A percentile compares a stretch with the other conserved stretches of the same genome.
Evolutionary conservation across 2,113 vertebrate genomes (phyloP).

Genomic region (Pterophyllum scalare): DNA sequence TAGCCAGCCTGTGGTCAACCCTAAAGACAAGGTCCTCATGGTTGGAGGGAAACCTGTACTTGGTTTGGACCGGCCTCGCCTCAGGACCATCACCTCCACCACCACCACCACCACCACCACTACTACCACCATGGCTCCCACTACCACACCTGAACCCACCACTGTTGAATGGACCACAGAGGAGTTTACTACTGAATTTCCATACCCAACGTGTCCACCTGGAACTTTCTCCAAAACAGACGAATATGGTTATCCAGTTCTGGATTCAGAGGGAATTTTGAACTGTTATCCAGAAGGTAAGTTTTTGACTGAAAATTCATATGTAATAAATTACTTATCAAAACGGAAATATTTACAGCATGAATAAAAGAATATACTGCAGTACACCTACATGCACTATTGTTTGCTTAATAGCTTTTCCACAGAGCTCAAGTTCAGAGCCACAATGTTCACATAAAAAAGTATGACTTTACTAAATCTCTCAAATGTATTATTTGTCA

Average conservation of each 20-base stretch:
- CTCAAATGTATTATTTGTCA: conserved; percentile 44
- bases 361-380: conserved; percentile 9
- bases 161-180: conserved; percentile 67
- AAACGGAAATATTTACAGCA: not conserved
- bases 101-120: conserved; percentile 58
- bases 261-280: conserved; percentile 83
- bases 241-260: conserved; percentile 83
- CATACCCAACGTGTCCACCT: conserved; percentile 88
- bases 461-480: conserved; percentile 29
- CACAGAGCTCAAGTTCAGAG: conserved; percentile 5
- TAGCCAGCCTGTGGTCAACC: conserved; percentile 90
- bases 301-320: not conserved
- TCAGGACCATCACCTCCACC: conserved; percentile 78
- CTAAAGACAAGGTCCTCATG: conserved; percentile 92
- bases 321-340: not conserved
- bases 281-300: conserved; percentile 92
- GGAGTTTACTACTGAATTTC: conserved; percentile 69
- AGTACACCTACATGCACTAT: not conserved
- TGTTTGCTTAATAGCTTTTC: conserved; percentile 13
- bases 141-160: conserved; percentile 69
- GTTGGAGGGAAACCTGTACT: conserved; percentile 93
- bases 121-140: conserved; percentile 62
- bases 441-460: conserved; percentile 22
- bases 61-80: conserved; percentile 87
- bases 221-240: conserved; percentile 87